These are phyloP conservation scores for Hipposideros armiger DNA, from an alignment of 2,113 vertebrate genomes.

Conservation along the genomic window DNA sequence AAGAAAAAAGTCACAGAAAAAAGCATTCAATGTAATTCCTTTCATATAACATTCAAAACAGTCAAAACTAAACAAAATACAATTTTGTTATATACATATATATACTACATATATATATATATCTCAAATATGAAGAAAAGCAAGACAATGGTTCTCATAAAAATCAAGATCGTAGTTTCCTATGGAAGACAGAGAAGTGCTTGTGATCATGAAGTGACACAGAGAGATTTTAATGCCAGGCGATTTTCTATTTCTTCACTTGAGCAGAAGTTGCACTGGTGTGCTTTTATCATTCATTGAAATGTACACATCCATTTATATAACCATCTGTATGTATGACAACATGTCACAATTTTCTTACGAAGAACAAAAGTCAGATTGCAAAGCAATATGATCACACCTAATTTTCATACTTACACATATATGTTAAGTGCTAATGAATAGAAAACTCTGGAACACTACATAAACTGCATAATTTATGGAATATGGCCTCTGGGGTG, in stretches of 20 bases:
- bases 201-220: background rate
- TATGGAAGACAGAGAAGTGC: background rate
- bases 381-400: background rate
- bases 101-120: too few species aligned
- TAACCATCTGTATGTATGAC: background rate
- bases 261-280: background rate
- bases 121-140: background rate
- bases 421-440: background rate
- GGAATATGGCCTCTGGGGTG: background rate
- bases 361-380: background rate
- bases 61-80: conserved; percentile 3
- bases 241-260: background rate
- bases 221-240: background rate
- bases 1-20: conserved; percentile 22
- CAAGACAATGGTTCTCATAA: background rate
- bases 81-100: background rate
- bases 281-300: background rate
- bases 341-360: background rate
- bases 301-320: background rate
- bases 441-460: background rate
- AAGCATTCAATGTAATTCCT: background rate
- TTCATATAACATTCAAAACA: background rate
- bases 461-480: background rate
- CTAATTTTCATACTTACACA: background rate
- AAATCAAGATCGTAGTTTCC: background rate